Evolutionary conservation across 2,113 vertebrate genomes (phyloP).

Genomic region (Cololabis saira): DNA sequence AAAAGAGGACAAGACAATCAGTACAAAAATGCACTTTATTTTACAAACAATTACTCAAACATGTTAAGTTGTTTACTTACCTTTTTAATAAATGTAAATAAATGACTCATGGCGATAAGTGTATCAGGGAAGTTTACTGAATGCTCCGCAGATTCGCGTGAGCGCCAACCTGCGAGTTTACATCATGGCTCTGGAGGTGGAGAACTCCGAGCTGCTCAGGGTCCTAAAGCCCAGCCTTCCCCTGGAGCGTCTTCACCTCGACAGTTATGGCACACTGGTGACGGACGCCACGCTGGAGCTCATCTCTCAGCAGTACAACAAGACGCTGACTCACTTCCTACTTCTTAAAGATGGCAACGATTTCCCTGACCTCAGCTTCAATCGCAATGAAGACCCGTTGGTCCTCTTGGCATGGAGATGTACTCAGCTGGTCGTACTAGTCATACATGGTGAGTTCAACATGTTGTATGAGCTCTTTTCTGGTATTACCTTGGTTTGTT

Average conservation of each 20-base stretch:
- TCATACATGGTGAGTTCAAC: constrained; percentile 75
- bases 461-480: neutral
- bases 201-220: constrained; percentile 92
- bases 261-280: constrained; percentile 93
- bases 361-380: constrained; percentile 95
- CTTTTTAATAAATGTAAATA: neutral
- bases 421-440: constrained; percentile 90
- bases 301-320: constrained; percentile 97
- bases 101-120: neutral
- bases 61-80: too few species aligned
- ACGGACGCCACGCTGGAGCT: constrained; percentile 94
- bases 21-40: too few species aligned
- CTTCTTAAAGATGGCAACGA: constrained; percentile 93
- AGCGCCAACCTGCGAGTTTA: constrained; percentile 95
- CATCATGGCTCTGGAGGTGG: constrained; percentile 95
- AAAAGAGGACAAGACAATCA: too few species aligned
- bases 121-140: neutral
- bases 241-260: constrained; percentile 96
- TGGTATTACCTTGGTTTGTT: neutral
- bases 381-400: constrained; percentile 95
- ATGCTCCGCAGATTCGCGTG: constrained; percentile 78
- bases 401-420: constrained; percentile 97
- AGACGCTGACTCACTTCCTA: constrained; percentile 96
- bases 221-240: constrained; percentile 97
- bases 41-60: too few species aligned